phyloP scores from a whole-genome alignment of 2,888 invertebrate species.

The Cordylochernes scorpioides region DNA sequence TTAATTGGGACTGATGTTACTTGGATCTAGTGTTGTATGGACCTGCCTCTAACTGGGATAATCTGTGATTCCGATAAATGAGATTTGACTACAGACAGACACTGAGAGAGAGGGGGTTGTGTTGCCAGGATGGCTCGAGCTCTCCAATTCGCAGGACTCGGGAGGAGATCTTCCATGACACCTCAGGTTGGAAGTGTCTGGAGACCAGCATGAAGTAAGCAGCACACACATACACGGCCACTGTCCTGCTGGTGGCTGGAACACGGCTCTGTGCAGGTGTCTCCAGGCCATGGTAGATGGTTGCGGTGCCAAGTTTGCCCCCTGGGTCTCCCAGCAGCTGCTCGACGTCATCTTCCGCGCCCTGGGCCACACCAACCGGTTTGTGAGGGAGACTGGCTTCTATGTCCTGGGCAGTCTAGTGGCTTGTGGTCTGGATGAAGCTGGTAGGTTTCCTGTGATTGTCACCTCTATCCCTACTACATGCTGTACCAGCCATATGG shows the following conservation, averaged over 20 bases:
- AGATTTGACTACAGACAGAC: too few relatives aligned
- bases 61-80: too few relatives aligned
- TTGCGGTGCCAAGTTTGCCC: conserved; percentile 23
- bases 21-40: too few relatives aligned
- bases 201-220: conserved; percentile 29
- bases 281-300: conserved; percentile 26
- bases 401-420: conserved; percentile 25
- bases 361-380: conserved; percentile 27
- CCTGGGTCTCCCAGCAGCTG: conserved; percentile 23
- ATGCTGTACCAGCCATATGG: too few relatives aligned
- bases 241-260: neutral
- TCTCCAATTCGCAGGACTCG: too few relatives aligned
- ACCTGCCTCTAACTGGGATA: too few relatives aligned
- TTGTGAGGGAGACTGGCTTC: conserved; percentile 29
- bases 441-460: conserved; percentile 16
- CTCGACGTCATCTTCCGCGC: conserved; percentile 25
- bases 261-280: conserved; percentile 21
- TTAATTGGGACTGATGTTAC: too few relatives aligned
- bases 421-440: conserved; percentile 19
- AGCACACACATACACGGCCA: neutral
- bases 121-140: too few relatives aligned
- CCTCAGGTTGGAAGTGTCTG: conserved; percentile 28
- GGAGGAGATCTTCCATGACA: conserved; percentile 29
- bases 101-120: too few relatives aligned
- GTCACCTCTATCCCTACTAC: too few relatives aligned